Evolutionary conservation across 2,888 invertebrate genomes (phyloP).

Genomic region (Callosobruchus maculatus): DNA sequence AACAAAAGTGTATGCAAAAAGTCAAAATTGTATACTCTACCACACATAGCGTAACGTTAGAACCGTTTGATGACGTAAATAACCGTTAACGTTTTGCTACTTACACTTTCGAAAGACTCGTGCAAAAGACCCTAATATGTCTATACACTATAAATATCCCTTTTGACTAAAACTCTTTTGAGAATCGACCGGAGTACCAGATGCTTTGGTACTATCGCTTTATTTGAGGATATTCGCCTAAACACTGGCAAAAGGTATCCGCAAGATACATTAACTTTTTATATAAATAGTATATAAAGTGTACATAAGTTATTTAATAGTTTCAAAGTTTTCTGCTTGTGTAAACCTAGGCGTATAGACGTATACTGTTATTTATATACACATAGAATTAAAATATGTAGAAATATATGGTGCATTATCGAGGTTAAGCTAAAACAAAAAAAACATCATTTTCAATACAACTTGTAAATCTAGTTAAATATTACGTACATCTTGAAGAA

Average conservation of each 20-base stretch:
- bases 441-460: not conserved
- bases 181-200: not conserved
- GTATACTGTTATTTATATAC: constrained; percentile 17
- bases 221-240: constrained; percentile 31
- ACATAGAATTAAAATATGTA: constrained; percentile 1
- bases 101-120: too few species aligned
- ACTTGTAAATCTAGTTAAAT: not conserved
- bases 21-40: too few species aligned
- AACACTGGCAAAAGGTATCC: constrained; percentile 10
- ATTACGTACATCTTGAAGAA: not conserved
- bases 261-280: constrained; percentile 15
- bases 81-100: too few species aligned
- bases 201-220: constrained; percentile 51
- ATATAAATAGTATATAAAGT: constrained; percentile 16
- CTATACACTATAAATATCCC: too few species aligned
- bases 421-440: not conserved
- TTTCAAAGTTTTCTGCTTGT: constrained; percentile 24
- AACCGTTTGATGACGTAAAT: too few species aligned
- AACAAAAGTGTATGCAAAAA: too few species aligned
- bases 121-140: too few species aligned
- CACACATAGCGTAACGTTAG: too few species aligned
- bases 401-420: not conserved
- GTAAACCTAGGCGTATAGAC: constrained; percentile 1
- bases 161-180: not conserved
- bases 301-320: constrained; percentile 30